phyloP scores from a whole-genome alignment of 2,888 invertebrate genomes.

The Marasmarcha lunaedactyla region DNA sequence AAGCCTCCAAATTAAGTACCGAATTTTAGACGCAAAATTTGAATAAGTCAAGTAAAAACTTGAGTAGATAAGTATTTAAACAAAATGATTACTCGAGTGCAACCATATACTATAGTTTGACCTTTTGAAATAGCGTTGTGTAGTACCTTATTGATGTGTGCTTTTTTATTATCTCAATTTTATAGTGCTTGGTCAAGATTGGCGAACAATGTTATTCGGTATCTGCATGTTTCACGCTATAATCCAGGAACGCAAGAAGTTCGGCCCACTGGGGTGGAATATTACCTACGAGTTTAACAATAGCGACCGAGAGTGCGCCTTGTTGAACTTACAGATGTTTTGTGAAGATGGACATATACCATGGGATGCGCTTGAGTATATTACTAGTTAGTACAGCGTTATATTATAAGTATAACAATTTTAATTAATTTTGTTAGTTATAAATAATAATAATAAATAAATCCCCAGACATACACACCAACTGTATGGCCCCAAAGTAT shows the following conservation, averaged over 20 bases:
- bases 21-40: too few species aligned
- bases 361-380: conserved; percentile 92
- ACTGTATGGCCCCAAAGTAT: too few species aligned
- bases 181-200: conserved; percentile 74
- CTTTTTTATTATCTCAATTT: too few species aligned
- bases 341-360: conserved; percentile 78
- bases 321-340: conserved; percentile 88
- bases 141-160: too few species aligned
- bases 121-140: too few species aligned
- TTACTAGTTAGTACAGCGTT: conserved; percentile 81
- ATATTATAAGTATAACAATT: too few species aligned
- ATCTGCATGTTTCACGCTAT: conserved; percentile 94
- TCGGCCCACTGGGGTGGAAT: conserved; percentile 93
- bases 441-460: background rate
- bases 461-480: too few species aligned
- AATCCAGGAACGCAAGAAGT: conserved; percentile 92
- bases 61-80: too few species aligned
- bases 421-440: background rate
- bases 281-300: conserved; percentile 94
- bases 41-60: too few species aligned
- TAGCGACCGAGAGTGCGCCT: conserved; percentile 90
- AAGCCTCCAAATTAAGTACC: too few species aligned
- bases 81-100: too few species aligned
- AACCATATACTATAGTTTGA: too few species aligned
- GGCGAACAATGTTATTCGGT: conserved; percentile 83